A percentile compares a stretch with the other conserved stretches of the same genome.
These are phyloP conservation scores for Anthrax anthrax DNA, from an alignment of 2,888 invertebrate genomes.

Conservation along the genomic window DNA sequence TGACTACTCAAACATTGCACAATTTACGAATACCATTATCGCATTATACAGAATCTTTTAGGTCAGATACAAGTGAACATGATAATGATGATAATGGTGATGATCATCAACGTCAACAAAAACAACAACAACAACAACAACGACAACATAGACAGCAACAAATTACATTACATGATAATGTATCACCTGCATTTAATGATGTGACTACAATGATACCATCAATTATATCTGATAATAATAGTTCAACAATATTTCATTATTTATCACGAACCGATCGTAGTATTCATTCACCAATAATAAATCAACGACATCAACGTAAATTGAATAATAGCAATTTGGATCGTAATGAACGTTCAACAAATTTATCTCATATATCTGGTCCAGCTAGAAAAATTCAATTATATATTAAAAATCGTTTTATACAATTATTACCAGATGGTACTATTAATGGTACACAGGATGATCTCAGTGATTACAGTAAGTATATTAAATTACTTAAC, in stretches of 20 bases:
- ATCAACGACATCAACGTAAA: constrained; percentile 11
- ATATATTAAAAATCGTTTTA: constrained; percentile 69
- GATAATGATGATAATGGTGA: not conserved
- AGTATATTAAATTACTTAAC: constrained; percentile 40
- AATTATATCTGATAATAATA: constrained; percentile 3
- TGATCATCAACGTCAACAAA: not conserved
- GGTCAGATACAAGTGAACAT: no score
- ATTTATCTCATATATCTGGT: constrained; percentile 67
- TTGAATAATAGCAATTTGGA: constrained; percentile 24
- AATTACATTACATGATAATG: constrained; percentile 1
- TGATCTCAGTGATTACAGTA: constrained; percentile 69
- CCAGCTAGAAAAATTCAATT: constrained; percentile 67
- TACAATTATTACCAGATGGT: constrained; percentile 72
- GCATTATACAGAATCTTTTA: not conserved
- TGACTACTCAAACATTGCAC: constrained; percentile 3
- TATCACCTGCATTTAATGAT: not conserved
- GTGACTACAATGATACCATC: constrained; percentile 5
- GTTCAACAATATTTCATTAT: constrained; percentile 6
- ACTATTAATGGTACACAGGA: constrained; percentile 72
- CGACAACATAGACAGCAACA: not conserved
- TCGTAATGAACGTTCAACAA: constrained; percentile 54
- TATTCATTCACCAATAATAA: constrained; percentile 16
- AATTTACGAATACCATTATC: constrained; percentile 2
- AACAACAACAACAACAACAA: no score
- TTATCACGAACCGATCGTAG: constrained; percentile 34